Percentiles rank a stretch among this genome's conserved stretches.
phyloP scores from a whole-genome alignment of 2,113 vertebrate genomes.

The Isichthys henryi region DNA sequence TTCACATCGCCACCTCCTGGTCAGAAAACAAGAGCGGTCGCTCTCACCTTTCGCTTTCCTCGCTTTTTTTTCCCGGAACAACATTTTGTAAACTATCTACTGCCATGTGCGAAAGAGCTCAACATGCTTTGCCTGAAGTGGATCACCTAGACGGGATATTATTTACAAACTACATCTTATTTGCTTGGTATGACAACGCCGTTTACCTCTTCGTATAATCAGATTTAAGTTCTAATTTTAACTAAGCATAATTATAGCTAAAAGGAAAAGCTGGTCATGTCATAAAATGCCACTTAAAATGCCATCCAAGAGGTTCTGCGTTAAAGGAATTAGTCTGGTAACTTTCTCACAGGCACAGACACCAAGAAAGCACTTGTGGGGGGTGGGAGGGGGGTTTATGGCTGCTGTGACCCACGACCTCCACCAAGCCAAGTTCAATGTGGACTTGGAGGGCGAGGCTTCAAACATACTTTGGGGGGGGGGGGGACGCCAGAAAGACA shows the following conservation, averaged over 20 bases:
- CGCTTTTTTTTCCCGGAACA: not conserved
- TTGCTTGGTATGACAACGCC: not conserved
- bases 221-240: not conserved
- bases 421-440: conserved; percentile 74
- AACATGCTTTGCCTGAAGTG: not conserved
- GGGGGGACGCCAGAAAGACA: conserved; percentile 77
- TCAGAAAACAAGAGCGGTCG: conserved; percentile 3
- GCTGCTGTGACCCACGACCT: conserved; percentile 71
- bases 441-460: conserved; percentile 67
- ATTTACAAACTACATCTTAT: not conserved
- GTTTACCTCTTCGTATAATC: not conserved
- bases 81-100: not conserved
- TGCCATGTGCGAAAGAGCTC: not conserved
- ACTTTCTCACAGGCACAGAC: not conserved
- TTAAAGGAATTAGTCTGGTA: not conserved
- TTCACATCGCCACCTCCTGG: conserved; percentile 70
- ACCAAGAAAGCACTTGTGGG: conserved; percentile 43
- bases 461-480: conserved; percentile 75
- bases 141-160: not conserved
- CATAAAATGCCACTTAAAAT: not conserved
- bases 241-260: not conserved
- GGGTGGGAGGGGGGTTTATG: conserved; percentile 68
- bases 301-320: not conserved
- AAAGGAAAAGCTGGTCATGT: not conserved
- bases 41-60: not conserved